phyloP scores from a whole-genome alignment of 2,113 vertebrate genomes.

The Centropus bengalensis region DNA sequence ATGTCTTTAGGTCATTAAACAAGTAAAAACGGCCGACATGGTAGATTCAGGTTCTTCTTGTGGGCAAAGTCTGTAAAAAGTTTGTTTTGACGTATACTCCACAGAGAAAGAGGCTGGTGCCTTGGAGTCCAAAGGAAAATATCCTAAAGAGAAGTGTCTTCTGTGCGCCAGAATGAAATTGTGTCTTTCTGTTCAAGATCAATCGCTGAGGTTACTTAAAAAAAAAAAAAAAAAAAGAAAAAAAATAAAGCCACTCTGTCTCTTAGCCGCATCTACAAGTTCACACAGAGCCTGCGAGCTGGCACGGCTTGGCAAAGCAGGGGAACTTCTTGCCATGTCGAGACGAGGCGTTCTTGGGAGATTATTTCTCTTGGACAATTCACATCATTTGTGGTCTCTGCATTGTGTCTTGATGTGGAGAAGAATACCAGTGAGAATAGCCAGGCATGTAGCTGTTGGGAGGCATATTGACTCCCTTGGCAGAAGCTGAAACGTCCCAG shows the following conservation, averaged over 20 bases:
- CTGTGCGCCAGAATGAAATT: slow-evolving; percentile 65
- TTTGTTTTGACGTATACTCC: slow-evolving; percentile 74
- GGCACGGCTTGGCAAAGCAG: slow-evolving; percentile 69
- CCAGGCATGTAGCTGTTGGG: slow-evolving; percentile 98
- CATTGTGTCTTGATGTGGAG: slow-evolving; percentile 98
- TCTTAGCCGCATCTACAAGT: slow-evolving; percentile 64
- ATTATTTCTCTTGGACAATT: slow-evolving; percentile 69
- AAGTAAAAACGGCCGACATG: slow-evolving; percentile 76
- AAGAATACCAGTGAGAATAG: slow-evolving; percentile 99
- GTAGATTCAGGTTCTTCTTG: slow-evolving; percentile 73
- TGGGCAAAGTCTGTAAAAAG: slow-evolving; percentile 69
- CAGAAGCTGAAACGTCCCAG: slow-evolving; percentile 96
- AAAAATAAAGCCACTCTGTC: slow-evolving; percentile 11
- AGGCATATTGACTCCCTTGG: slow-evolving; percentile 98
- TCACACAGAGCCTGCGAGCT: slow-evolving; percentile 69
- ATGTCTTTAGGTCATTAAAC: slow-evolving; percentile 79
- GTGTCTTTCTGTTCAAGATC: slow-evolving; percentile 68
- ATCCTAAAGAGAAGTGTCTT: slow-evolving; percentile 77
- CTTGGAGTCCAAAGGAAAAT: slow-evolving; percentile 72
- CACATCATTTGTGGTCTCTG: slow-evolving; percentile 96
- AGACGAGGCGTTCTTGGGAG: slow-evolving; percentile 64
- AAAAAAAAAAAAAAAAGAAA: background rate
- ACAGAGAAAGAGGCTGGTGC: slow-evolving; percentile 72
- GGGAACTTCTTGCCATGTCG: slow-evolving; percentile 65
- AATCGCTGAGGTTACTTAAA: slow-evolving; percentile 71